Conservation (phyloP, 2,113 vertebrate genomes). For the Passerina amoena region DNA sequence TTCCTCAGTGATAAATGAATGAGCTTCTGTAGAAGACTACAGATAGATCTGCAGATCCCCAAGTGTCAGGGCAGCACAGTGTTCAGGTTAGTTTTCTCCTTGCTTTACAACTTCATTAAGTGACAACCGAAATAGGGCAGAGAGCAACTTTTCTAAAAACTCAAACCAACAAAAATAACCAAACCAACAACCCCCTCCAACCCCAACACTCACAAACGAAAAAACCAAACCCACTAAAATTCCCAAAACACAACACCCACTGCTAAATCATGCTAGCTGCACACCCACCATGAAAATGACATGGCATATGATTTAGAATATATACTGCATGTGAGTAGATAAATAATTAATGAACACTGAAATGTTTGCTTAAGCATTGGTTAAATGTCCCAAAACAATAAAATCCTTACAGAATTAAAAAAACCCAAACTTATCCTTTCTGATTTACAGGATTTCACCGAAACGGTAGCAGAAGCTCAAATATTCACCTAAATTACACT, state of each 20-base stretch:
- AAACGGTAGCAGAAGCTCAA: background rate
- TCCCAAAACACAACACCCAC: background rate
- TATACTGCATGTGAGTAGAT: background rate
- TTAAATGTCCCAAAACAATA: background rate
- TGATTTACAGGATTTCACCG: background rate
- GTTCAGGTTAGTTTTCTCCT: background rate
- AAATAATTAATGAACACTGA: background rate
- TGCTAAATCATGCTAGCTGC: background rate
- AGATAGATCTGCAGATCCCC: background rate
- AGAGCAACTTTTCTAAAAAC: background rate
- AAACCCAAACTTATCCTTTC: background rate
- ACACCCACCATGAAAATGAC: background rate
- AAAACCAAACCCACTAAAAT: background rate
- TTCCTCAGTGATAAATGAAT: background rate
- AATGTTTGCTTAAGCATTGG: background rate
- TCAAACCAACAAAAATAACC: background rate
- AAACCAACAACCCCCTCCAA: accelerated
- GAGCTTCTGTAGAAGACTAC: background rate
- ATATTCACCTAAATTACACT: background rate
- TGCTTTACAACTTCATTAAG: background rate
- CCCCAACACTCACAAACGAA: background rate
- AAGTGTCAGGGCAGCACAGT: background rate
- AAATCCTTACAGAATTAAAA: background rate
- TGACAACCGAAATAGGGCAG: background rate
- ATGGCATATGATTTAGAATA: background rate